Evolutionary conservation across 2,113 vertebrate genomes (phyloP).

Genomic region (Noturus placidus): DNA sequence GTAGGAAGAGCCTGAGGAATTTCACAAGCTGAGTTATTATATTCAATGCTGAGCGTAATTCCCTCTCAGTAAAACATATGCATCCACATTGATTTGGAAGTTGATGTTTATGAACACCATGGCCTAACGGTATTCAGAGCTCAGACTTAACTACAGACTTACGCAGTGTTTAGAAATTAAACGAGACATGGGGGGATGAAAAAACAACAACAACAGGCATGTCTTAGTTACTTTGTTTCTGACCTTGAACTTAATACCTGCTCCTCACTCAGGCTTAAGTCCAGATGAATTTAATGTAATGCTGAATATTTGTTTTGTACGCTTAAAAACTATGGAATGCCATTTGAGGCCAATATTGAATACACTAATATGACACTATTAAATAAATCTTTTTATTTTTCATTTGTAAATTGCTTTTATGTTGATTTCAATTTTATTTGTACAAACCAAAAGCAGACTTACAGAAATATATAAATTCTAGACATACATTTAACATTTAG

Average conservation of each 20-base stretch:
- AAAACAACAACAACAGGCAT: background rate
- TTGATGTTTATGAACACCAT: background rate
- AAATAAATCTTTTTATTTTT: background rate
- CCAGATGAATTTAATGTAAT: background rate
- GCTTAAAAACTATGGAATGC: background rate
- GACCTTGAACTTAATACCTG: background rate
- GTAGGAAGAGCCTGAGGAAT: slow-evolving; percentile 20
- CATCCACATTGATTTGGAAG: slow-evolving; percentile 1
- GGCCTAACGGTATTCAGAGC: background rate
- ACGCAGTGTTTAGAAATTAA: background rate
- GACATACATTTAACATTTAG: too few relatives aligned
- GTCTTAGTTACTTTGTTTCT: background rate
- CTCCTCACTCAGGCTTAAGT: background rate
- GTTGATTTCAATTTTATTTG: too few relatives aligned
- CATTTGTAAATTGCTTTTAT: background rate
- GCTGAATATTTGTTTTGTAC: background rate
- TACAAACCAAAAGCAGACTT: too few relatives aligned
- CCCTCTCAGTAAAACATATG: background rate
- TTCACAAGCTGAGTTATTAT: slow-evolving; percentile 10
- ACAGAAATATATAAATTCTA: too few relatives aligned
- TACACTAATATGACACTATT: background rate
- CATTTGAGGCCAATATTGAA: background rate
- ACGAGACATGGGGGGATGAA: background rate
- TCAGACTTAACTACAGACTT: background rate
- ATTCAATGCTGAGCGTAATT: slow-evolving; percentile 14